phyloP scores from a whole-genome alignment of 2,888 invertebrate species.

The Macrosiphum euphorbiae region DNA sequence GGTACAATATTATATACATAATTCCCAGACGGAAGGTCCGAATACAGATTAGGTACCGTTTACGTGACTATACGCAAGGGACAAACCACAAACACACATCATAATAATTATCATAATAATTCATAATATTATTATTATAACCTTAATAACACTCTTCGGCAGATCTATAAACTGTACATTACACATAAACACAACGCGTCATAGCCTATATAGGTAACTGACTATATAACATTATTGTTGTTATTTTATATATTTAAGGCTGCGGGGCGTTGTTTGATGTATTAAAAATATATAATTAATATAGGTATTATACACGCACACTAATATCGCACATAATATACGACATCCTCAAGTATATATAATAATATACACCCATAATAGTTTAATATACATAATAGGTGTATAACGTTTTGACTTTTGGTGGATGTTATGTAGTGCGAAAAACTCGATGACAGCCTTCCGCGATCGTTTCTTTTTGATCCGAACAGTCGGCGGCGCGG shows the following conservation, averaged over 20 bases:
- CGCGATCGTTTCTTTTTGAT: constrained; percentile 62
- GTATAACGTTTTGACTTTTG: not conserved
- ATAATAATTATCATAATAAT: too few relatives aligned
- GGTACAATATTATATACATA: not conserved
- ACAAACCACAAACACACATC: not conserved
- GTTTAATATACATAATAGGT: not conserved
- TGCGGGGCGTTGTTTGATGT: not conserved
- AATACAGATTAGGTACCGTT: not conserved
- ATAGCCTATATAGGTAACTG: not conserved
- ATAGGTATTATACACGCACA: not conserved
- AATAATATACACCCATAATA: not conserved
- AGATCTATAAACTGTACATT: not conserved
- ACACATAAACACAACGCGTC: not conserved
- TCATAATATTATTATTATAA: too few relatives aligned
- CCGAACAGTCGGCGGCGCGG: constrained; percentile 19
- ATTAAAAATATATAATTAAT: not conserved
- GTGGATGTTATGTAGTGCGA: constrained; percentile 23
- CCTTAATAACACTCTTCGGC: not conserved
- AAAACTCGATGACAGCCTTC: constrained; percentile 37
- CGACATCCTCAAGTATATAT: not conserved
- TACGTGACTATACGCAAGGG: not conserved
- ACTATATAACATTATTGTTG: not conserved
- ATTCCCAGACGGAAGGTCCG: not conserved
- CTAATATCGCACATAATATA: not conserved
- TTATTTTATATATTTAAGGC: not conserved